Evolutionary conservation across 1,140 invertebrate genomes (phyloP), one percentile per base, ranked within the genome.

Genomic region (Holcopasites calliopsidis): DNA sequence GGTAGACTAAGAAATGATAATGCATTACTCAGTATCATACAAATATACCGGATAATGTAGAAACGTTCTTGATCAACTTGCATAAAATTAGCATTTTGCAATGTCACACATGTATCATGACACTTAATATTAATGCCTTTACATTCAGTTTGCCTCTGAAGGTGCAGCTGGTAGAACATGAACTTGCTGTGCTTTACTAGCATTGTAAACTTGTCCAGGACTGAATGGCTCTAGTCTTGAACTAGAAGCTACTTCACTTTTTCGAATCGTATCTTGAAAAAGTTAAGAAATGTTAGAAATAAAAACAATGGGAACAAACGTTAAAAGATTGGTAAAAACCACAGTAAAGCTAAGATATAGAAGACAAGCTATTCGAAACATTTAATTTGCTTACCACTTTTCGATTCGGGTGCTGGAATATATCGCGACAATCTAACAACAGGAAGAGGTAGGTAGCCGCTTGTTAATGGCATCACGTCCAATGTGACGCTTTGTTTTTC

Each of bases 401-500:
- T 93, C 52, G 91, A 88, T 75, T 93, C 94, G 64, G 95, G 94
- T 18, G 96, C 96, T 21, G 96, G 96, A 83, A 97, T 97, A 90
- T 98, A 98, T 83, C 97, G 97, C 7, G 96, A 97, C n/a, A 99
- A 92, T 72, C 97, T 93, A 68, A 99, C 96, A 66, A 95, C 93
- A 7, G 98, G 98, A 65, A 98, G 92, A 10, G 97, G 97, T 54
- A 98, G 92, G 89, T 95, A 97, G 28, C 98, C 98, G 70, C 96
- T 95, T 5, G 95, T 95, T 33, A 99, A 90, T 31, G 97, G 97
- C 95, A 98, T 97, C 16, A 98, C 96, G 85, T 98, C 97, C 69
- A 99, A 90, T 1, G 94, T 94, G 52, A 98, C 95, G 60, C 92
- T 94, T 89, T 97, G 95, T 61, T 94, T 93, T 58, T 95, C 94